Base-by-base conservation (phyloP, 2,888 invertebrate genomes). In the Mimumesa dahlbomi region DNA sequence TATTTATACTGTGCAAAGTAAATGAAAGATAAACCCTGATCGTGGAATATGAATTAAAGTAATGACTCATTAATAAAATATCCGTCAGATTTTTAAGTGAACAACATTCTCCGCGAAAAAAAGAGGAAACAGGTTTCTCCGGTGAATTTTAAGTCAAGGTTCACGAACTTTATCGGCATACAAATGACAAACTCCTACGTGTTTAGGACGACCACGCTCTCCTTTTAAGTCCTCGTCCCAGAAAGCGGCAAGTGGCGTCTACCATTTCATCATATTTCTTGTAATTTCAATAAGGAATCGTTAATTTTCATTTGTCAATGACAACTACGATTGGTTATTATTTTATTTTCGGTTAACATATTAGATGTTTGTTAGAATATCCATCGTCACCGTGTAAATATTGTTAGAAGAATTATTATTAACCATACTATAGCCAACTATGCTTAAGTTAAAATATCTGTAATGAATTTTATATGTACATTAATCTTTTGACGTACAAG, bases 171-270 rank as follows among this genome's bases (percentile, higher is more conserved):
- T 62, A 62, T 67, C 16, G 45, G 43, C 18, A 19, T 31, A 11
- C 43, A 49, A 58, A 58, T 57, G 57, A 57, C 21, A 53, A 25
- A 40, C 66, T 43, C 61, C 68, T 53, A 71, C 71, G 57, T 42
- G 58, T 40, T 50, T 63, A 58, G 43, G 25, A 58, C 53, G 62
- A 62, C 62, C 53, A 62, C 67, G 62, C 57, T 59, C 58, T 62
- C 70, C 66, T 70, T 70, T 66, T 73, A 74, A 48, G 63, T 72
- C 59, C 46, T 43, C 71, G 61, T 62, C 52, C 53, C 62, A 53
- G 59, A 58, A 62, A 45, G n/a, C 25, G 13, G 63, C 50, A 36
- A 53, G 25, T 43, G 40, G 16, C 36, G 43, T 46, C 40, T 13
- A 34, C 53, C 34, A 19, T 63, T 50, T 45, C 62, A 13, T 19